phyloP scores from a whole-genome alignment of 2,113 vertebrate genomes.

The Cynoglossus semilaevis region DNA sequence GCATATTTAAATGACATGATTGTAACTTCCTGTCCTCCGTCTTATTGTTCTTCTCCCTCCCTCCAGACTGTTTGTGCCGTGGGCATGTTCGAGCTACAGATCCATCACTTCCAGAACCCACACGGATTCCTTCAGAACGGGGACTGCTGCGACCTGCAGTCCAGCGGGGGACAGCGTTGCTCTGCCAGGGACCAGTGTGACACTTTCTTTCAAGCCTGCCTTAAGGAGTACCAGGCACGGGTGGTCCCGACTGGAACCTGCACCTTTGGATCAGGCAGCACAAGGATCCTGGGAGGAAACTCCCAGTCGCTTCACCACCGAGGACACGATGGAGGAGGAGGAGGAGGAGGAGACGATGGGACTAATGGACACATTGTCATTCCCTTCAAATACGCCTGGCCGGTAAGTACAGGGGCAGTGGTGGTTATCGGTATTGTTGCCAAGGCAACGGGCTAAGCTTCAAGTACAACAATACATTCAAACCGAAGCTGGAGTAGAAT shows the following conservation, averaged over 20 bases:
- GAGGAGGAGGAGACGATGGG: conserved; percentile 52
- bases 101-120: conserved; percentile 74
- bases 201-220: conserved; percentile 79
- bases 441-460: conserved; percentile 63
- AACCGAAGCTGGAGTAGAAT: conserved; percentile 52
- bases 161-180: conserved; percentile 61
- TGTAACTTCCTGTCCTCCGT: background rate
- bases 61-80: conserved; percentile 66
- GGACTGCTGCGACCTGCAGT: conserved; percentile 76
- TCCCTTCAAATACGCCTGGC: conserved; percentile 81
- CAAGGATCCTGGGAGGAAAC: conserved; percentile 77
- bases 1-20: background rate
- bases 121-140: conserved; percentile 72
- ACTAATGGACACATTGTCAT: conserved; percentile 71
- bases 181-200: conserved; percentile 73
- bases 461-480: conserved; percentile 56
- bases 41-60: background rate
- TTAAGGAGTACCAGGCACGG: conserved; percentile 82
- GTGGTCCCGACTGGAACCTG: conserved; percentile 71
- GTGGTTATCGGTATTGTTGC: conserved; percentile 55
- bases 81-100: conserved; percentile 80
- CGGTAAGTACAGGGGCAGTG: conserved; percentile 72
- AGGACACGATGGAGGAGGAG: conserved; percentile 46
- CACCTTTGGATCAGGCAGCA: conserved; percentile 73
- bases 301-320: conserved; percentile 63